Percentiles rank a stretch among this genome's conserved stretches.
These are phyloP conservation scores for Watsonalla binaria DNA, from an alignment of 2,888 invertebrate species.

Conservation along the genomic window DNA sequence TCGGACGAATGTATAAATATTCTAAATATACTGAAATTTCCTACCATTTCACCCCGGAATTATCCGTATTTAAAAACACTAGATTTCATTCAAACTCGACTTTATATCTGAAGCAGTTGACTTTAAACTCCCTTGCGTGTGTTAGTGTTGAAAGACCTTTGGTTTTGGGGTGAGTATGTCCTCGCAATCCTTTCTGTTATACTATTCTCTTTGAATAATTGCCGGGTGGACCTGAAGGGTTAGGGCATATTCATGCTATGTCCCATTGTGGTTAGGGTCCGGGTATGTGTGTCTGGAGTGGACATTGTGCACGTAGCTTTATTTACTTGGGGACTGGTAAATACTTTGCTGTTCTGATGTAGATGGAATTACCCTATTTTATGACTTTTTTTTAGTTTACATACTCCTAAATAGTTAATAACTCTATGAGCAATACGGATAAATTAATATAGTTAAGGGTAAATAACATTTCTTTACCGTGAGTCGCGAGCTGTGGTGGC, in stretches of 20 bases:
- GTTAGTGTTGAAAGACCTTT: slow-evolving; percentile 20
- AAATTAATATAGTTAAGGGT: too few relatives aligned
- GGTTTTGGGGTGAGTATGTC: slow-evolving; percentile 26
- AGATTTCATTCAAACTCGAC: slow-evolving; percentile 13
- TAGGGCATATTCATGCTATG: slow-evolving; percentile 71
- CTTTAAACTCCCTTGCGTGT: slow-evolving; percentile 14
- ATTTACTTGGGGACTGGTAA: slow-evolving; percentile 1
- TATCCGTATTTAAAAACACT: slow-evolving; percentile 9
- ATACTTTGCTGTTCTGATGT: not conserved
- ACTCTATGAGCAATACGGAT: too few relatives aligned
- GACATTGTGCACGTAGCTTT: slow-evolving; percentile 29
- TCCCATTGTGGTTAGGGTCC: slow-evolving; percentile 66
- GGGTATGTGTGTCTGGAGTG: slow-evolving; percentile 32
- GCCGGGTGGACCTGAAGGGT: slow-evolving; percentile 78
- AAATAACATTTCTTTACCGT: too few relatives aligned
- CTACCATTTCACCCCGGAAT: slow-evolving; percentile 17
- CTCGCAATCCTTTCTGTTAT: slow-evolving; percentile 78
- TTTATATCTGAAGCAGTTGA: slow-evolving; percentile 7
- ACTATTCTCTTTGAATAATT: slow-evolving; percentile 80
- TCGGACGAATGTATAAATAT: slow-evolving; percentile 74
- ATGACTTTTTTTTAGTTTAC: too few relatives aligned
- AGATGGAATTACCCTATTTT: not conserved
- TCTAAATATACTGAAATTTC: slow-evolving; percentile 73
- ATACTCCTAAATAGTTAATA: too few relatives aligned
- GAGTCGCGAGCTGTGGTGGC: too few relatives aligned